Conservation (phyloP, 2,113 vertebrate species). For the Theristicus caerulescens region DNA sequence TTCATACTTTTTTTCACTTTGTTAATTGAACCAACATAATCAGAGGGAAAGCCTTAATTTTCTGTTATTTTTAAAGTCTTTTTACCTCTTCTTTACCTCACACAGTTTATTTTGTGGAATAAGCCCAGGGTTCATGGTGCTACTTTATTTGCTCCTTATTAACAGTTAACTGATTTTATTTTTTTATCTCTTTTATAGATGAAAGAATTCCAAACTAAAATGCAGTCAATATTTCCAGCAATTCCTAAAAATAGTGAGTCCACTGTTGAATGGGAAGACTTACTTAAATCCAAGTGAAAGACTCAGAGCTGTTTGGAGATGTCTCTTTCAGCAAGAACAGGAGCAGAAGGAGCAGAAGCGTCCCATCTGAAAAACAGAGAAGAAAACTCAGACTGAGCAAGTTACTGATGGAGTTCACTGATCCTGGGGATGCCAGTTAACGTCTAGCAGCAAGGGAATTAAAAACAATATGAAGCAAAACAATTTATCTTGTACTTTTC, state of each 20-base stretch:
- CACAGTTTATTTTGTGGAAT: background rate
- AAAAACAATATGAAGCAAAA: background rate
- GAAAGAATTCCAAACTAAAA: slow-evolving; percentile 87
- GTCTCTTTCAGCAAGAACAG: background rate
- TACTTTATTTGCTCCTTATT: background rate
- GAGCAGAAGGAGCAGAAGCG: background rate
- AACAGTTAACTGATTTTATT: background rate
- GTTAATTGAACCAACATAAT: background rate
- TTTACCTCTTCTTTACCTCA: background rate
- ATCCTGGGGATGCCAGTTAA: background rate
- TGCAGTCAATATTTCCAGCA: slow-evolving; percentile 86
- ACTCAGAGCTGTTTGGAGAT: background rate
- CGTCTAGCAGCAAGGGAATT: background rate
- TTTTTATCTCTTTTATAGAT: slow-evolving; percentile 74
- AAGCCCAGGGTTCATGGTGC: background rate
- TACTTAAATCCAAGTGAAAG: slow-evolving; percentile 82
- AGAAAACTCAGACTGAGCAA: background rate
- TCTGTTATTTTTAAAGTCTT: background rate
- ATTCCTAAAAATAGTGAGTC: slow-evolving; percentile 77
- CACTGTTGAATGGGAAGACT: slow-evolving; percentile 79
- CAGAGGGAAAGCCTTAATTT: background rate
- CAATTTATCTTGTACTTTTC: background rate
- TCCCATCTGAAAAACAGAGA: background rate
- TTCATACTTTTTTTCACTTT: background rate
- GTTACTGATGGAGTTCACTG: background rate